These are phyloP conservation scores for Zaprionus camerounensis DNA, from an alignment of 1,140 invertebrate genomes.

Conservation along the genomic window DNA sequence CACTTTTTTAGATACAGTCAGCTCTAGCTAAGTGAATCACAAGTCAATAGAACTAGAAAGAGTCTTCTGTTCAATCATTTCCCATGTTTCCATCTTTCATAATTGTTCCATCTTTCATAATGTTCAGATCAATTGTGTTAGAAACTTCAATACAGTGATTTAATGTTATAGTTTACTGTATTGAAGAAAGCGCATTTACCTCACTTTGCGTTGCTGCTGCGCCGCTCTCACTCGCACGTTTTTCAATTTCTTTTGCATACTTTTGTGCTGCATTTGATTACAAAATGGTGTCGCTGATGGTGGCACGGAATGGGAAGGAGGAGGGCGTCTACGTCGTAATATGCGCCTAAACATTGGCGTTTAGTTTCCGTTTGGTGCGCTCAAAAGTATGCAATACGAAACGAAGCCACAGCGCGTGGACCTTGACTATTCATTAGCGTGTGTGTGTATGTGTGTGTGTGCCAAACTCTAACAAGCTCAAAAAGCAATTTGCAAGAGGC, in stretches of 20 bases:
- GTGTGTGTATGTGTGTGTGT: slow-evolving; percentile 28
- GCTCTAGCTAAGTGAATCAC: slow-evolving; percentile 15
- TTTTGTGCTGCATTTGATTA: slow-evolving; percentile 78
- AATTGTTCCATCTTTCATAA: no score
- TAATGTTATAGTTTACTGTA: slow-evolving; percentile 40
- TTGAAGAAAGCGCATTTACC: slow-evolving; percentile 55
- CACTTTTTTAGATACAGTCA: slow-evolving; percentile 54
- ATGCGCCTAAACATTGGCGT: slow-evolving; percentile 74
- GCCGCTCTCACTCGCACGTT: slow-evolving; percentile 4
- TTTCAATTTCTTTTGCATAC: slow-evolving; percentile 73
- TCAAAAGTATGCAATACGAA: slow-evolving; percentile 52
- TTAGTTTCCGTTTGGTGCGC: slow-evolving; percentile 69
- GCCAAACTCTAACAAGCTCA: slow-evolving; percentile 81
- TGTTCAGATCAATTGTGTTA: not conserved
- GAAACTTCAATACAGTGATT: not conserved
- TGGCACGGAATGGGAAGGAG: slow-evolving; percentile 11
- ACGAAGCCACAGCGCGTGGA: slow-evolving; percentile 47
- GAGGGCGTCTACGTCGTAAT: slow-evolving; percentile 61
- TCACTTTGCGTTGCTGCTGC: slow-evolving; percentile 7
- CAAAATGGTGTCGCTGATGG: slow-evolving; percentile 62
- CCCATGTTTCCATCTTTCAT: no score
- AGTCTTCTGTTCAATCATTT: no score
- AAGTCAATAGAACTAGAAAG: not conserved
- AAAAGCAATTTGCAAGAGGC: slow-evolving; percentile 77
- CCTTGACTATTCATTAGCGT: slow-evolving; percentile 78